These are phyloP conservation scores for Solea solea DNA, from an alignment of 2,113 vertebrate genomes.

Conservation along the genomic window DNA sequence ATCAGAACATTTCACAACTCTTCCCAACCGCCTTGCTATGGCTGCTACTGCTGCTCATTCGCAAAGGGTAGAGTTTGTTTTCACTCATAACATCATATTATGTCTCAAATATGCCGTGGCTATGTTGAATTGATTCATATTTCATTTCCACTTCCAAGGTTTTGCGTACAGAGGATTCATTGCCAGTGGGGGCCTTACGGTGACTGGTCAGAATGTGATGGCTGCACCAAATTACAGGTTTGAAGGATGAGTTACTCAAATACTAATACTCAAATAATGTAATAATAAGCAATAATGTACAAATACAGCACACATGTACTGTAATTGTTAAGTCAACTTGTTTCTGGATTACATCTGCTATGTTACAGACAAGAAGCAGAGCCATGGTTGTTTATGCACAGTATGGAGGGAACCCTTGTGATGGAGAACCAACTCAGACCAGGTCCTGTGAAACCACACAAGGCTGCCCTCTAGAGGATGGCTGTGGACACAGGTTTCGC, in stretches of 20 bases:
- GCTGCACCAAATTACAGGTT: constrained; percentile 82
- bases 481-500: constrained; percentile 89
- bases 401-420: constrained; percentile 85
- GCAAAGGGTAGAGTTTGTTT: constrained; percentile 38
- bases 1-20: constrained; percentile 45
- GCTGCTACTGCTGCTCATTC: constrained; percentile 45
- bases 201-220: constrained; percentile 89
- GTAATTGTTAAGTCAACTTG: neutral
- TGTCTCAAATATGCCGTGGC: neutral
- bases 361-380: constrained; percentile 83
- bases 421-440: constrained; percentile 78
- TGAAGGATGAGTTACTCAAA: neutral
- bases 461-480: constrained; percentile 86
- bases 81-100: neutral
- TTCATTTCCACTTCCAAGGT: constrained; percentile 26
- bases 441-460: constrained; percentile 79
- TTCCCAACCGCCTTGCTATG: constrained; percentile 34
- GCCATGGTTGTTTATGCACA: constrained; percentile 84
- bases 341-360: neutral
- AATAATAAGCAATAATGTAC: too few relatives aligned
- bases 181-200: constrained; percentile 87
- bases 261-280: too few relatives aligned
- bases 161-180: constrained; percentile 51
- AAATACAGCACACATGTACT: neutral
- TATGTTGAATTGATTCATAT: neutral